A percentile compares a stretch with the other conserved stretches of the same genome.
Evolutionary conservation across 1,140 invertebrate species (phyloP).

Genomic region (Drosophila prosaltans): DNA sequence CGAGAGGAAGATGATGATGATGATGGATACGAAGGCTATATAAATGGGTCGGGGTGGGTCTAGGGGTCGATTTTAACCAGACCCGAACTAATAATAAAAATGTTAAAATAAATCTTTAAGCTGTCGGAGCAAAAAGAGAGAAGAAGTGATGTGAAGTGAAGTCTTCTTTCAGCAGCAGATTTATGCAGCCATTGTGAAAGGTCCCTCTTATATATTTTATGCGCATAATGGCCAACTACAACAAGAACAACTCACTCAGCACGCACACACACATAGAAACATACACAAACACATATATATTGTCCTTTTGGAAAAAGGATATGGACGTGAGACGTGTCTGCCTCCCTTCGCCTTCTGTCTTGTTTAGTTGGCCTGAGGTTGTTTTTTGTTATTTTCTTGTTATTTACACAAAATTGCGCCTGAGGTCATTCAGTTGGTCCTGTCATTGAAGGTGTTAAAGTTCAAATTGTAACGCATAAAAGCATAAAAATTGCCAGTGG

Average conservation of each 20-base stretch:
- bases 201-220: slow-evolving; percentile 81
- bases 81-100: slow-evolving; percentile 75
- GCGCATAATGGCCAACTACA: slow-evolving; percentile 78
- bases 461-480: slow-evolving; percentile 68
- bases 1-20: not conserved
- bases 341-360: slow-evolving; percentile 7
- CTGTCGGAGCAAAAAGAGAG: slow-evolving; percentile 23
- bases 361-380: slow-evolving; percentile 58
- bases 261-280: slow-evolving; percentile 22
- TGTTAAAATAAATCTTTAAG: slow-evolving; percentile 73
- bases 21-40: not conserved
- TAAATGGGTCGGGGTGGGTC: not conserved
- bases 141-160: slow-evolving; percentile 1
- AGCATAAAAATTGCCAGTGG: slow-evolving; percentile 34
- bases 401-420: slow-evolving; percentile 80
- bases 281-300: slow-evolving; percentile 16
- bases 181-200: slow-evolving; percentile 79
- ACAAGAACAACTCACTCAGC: slow-evolving; percentile 16
- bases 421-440: slow-evolving; percentile 66
- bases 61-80: slow-evolving; percentile 3
- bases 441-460: slow-evolving; percentile 80
- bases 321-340: slow-evolving; percentile 34
- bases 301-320: slow-evolving; percentile 46
- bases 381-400: slow-evolving; percentile 78
- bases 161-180: slow-evolving; percentile 40